phyloP scores from a whole-genome alignment of 2,113 vertebrate species.

The Acrocephalus arundinaceus region DNA sequence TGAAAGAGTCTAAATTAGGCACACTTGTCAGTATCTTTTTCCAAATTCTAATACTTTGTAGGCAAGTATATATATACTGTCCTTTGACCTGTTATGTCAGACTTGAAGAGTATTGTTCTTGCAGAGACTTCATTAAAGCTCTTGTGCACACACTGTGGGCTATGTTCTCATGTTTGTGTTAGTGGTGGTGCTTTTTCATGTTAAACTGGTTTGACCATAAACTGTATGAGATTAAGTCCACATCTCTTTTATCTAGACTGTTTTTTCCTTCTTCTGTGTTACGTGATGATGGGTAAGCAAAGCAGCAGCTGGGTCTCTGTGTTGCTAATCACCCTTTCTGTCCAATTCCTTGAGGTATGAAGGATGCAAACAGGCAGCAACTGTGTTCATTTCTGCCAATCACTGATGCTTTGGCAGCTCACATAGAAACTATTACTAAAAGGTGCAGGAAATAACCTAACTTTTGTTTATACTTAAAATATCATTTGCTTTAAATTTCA shows the following conservation, averaged over 20 bases:
- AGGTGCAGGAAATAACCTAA: background rate
- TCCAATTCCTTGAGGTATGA: background rate
- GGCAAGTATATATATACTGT: background rate
- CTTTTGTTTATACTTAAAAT: slow-evolving; percentile 22
- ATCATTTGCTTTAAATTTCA: background rate
- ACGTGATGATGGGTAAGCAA: background rate
- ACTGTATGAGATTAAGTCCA: background rate
- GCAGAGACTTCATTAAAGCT: background rate
- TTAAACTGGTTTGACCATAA: slow-evolving; percentile 45
- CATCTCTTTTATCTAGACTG: background rate
- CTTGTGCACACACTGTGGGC: background rate
- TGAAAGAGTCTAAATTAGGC: background rate
- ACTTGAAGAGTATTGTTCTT: background rate
- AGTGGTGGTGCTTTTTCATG: slow-evolving; percentile 2
- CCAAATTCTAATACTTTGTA: background rate
- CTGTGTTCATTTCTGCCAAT: background rate
- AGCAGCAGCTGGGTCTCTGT: background rate
- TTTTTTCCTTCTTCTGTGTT: background rate
- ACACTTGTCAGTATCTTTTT: background rate
- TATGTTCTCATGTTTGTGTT: background rate
- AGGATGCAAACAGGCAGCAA: background rate
- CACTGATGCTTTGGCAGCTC: background rate
- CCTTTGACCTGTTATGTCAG: background rate
- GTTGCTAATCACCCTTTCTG: background rate
- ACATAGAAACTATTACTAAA: background rate